phyloP scores from a whole-genome alignment of 23 tunicate species.

The Trididemnum miniatum region DNA sequence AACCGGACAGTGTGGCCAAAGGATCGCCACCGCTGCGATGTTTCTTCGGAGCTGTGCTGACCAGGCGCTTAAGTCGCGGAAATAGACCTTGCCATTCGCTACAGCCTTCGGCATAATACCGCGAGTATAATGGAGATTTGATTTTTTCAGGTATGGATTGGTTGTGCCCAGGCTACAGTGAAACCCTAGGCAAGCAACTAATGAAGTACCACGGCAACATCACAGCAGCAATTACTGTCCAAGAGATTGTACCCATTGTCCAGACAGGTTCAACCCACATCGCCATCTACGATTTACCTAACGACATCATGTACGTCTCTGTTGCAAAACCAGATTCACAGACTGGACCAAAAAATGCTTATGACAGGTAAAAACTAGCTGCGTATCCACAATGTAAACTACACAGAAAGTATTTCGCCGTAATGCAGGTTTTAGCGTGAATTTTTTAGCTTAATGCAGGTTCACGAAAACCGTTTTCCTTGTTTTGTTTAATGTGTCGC shows the following conservation, averaged over 20 bases:
- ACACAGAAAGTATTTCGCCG: neutral
- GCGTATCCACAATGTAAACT: no score
- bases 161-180: conserved; percentile 89
- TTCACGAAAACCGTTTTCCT: neutral
- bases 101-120: no score
- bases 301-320: conserved; percentile 60
- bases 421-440: neutral
- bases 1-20: no score
- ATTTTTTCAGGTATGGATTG: conserved; percentile 96
- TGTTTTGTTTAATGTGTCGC: neutral
- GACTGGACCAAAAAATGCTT: conserved; percentile 68
- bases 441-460: neutral
- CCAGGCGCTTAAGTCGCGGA: no score
- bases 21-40: no score
- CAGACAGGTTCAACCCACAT: conserved; percentile 81
- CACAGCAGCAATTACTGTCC: conserved; percentile 62
- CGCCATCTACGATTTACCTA: conserved; percentile 87
- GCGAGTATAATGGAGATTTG: no score
- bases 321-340: conserved; percentile 67
- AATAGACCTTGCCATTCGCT: no score
- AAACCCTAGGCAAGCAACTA: conserved; percentile 38
- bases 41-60: no score
- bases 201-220: conserved; percentile 76
- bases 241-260: conserved; percentile 64
- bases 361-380: conserved; percentile 76